phyloP scores from a whole-genome alignment of 2,113 vertebrate genomes.

The Trogon melanurus region DNA sequence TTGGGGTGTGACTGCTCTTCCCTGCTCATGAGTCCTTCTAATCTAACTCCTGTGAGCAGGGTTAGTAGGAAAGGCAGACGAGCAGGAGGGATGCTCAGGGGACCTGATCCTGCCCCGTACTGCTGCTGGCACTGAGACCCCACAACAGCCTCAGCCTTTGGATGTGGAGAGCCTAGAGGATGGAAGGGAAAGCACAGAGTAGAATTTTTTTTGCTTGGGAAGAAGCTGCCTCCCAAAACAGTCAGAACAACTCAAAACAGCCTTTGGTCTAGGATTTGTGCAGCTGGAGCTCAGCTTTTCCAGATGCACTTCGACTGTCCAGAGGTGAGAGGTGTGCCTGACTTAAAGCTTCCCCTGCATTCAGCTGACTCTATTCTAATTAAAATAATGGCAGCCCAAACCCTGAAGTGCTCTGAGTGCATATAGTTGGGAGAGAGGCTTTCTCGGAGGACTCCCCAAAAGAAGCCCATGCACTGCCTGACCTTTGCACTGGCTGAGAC shows the following conservation, averaged over 20 bases:
- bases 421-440: neutral
- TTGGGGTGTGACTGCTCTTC: neutral
- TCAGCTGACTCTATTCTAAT: neutral
- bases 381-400: fast-evolving
- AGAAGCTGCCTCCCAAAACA: neutral
- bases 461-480: fast-evolving
- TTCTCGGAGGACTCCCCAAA: neutral
- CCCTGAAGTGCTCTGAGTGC: neutral
- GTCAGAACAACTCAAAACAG: neutral
- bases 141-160: neutral
- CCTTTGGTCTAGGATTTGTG: neutral
- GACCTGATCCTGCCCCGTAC: neutral
- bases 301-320: fast-evolving
- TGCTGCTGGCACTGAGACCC: neutral
- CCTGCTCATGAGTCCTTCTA: neutral
- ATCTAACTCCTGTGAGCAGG: fast-evolving
- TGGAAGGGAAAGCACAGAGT: neutral
- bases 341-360: neutral
- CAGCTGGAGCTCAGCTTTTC: neutral
- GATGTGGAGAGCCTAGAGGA: neutral
- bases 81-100: neutral
- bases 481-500: neutral
- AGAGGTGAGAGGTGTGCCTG: neutral
- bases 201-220: neutral
- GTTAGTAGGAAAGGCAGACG: neutral